phyloP scores from a whole-genome alignment of 2,888 invertebrate genomes.

The Archips crataeganus region DNA sequence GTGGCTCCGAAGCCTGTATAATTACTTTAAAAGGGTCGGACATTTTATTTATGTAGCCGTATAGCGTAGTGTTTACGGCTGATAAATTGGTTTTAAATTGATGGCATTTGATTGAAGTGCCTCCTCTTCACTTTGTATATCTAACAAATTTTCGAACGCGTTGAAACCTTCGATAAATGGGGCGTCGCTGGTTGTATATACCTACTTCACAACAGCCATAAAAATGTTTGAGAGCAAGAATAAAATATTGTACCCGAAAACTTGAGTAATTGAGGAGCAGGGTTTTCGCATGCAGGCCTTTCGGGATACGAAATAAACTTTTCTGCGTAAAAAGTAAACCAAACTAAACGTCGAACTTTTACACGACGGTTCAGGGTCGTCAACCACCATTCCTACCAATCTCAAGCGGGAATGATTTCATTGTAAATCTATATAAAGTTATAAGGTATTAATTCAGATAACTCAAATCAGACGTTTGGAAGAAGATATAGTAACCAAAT shows the following conservation, averaged over 20 bases:
- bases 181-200: slow-evolving; percentile 4
- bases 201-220: slow-evolving; percentile 31
- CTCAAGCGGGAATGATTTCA: background rate
- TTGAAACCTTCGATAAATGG: slow-evolving; percentile 22
- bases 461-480: background rate
- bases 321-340: slow-evolving; percentile 36
- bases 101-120: slow-evolving; percentile 34
- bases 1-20: slow-evolving; percentile 41
- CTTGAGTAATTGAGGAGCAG: slow-evolving; percentile 29
- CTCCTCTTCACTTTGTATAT: slow-evolving; percentile 13
- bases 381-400: slow-evolving; percentile 9
- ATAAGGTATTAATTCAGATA: background rate
- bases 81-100: slow-evolving; percentile 40
- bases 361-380: slow-evolving; percentile 15
- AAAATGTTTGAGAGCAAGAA: slow-evolving; percentile 27
- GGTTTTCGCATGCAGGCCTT: slow-evolving; percentile 35
- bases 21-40: slow-evolving; percentile 45
- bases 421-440: slow-evolving; percentile 3
- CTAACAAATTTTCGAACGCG: slow-evolving; percentile 21
- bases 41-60: slow-evolving; percentile 31
- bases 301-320: slow-evolving; percentile 31
- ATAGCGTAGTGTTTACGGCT: slow-evolving; percentile 29
- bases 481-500: slow-evolving; percentile 33
- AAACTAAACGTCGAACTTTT: slow-evolving; percentile 36
- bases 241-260: slow-evolving; percentile 33